These are phyloP conservation scores for Bos indicus DNA, from an alignment of 2,113 vertebrate genomes.

Conservation along the genomic window DNA sequence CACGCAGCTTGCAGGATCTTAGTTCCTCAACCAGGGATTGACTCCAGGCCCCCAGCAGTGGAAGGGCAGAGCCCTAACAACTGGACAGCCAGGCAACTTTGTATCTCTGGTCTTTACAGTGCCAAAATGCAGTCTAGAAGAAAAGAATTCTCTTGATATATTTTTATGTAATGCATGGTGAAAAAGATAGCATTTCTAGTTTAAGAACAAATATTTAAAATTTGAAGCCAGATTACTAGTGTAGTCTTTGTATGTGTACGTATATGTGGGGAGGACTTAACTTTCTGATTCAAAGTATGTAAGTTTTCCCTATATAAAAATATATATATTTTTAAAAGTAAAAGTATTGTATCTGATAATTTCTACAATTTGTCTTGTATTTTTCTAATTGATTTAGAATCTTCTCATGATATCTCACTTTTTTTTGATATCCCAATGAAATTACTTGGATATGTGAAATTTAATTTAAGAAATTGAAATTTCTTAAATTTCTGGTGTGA, in stretches of 20 bases:
- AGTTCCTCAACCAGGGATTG: not conserved
- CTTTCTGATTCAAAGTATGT: not conserved
- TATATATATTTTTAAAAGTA: not conserved
- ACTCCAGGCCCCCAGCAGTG: not conserved
- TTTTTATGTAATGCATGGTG: not conserved
- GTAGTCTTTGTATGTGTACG: not conserved
- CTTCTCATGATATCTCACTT: not conserved
- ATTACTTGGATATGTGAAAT: not conserved
- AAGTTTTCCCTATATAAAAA: not conserved
- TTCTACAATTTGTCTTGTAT: not conserved
- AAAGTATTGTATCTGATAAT: not conserved
- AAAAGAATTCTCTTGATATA: not conserved
- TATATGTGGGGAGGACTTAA: not conserved
- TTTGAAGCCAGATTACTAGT: not conserved
- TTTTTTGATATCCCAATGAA: not conserved
- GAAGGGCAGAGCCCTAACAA: not conserved
- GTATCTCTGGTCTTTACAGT: not conserved
- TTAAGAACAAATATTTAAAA: slow-evolving; percentile 30
- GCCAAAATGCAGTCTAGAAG: not conserved
- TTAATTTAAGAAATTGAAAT: not conserved
- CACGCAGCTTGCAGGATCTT: not conserved
- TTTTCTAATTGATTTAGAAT: not conserved
- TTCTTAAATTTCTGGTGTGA: not conserved
- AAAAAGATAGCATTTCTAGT: not conserved
- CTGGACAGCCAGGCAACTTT: not conserved